Base-by-base conservation (phyloP, 1,140 invertebrate species). In the Ericerus pela region DNA sequence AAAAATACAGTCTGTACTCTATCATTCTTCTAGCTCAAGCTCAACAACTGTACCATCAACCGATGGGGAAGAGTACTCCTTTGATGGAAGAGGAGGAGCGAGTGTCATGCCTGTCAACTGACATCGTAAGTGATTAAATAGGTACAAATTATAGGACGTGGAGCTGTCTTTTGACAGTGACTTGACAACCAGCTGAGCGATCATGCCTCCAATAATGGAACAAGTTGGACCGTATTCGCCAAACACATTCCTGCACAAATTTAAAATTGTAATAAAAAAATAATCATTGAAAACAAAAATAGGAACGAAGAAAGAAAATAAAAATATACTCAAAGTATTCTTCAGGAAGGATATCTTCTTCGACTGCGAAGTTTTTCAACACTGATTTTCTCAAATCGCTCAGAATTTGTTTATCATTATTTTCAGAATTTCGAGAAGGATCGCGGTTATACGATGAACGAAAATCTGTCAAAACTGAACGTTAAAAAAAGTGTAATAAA, bases 401-500 rank as follows among this genome's bases (percentile, higher is more conserved):
- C 73, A 69, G 43, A 69, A 61, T 11, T 67, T 70, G 58, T 68
- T 69, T 59, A 69, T 73, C 6, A 75, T 53, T 43, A 69, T 69
- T 54, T 66, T 69, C 6, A 62, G 59, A 59, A 70, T 69, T 12
- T 69, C 68, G 30, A 47, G 41, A 47, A 2, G 41, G 41, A 47
- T 24, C 26, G 4, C 41, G 16, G 4, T 16, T 24, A 16, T 47
- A 24, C 26, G 5, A 3, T 3, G 41, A 10, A 3, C 14, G 3
- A 24, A 47, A 47, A 10, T 47, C 41, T 22, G 20, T 4, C 14
- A 47, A 47, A 47, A 47, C 41, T 47, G 20, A 10, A 33, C 8
- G n/a, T 33, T 3, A 47, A 22, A 47, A 47, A 47, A 10, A 22
- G 14, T 47, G n/a, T 38, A 16, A 38, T 3, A 38, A 6, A 14